A percentile compares a stretch with the other conserved stretches of the same genome.
Conservation (phyloP, 2,888 invertebrate species). For the Toxonevra muliebris region DNA sequence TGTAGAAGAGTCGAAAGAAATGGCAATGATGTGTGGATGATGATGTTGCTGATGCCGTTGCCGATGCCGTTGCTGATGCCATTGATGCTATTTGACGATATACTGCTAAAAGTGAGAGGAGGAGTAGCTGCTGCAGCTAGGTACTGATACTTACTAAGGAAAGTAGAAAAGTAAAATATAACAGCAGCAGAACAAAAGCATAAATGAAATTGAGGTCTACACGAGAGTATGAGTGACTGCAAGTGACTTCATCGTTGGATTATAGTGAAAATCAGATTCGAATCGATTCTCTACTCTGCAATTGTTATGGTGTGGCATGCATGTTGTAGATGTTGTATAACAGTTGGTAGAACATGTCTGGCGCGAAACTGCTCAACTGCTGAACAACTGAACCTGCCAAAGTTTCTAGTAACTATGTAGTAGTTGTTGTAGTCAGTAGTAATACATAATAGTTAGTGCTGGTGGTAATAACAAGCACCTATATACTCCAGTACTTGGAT, state of each 20-base stretch:
- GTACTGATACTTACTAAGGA: constrained; percentile 16
- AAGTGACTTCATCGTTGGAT: too few relatives aligned
- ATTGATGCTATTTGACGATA: background rate
- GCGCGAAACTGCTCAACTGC: constrained; percentile 28
- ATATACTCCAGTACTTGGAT: background rate
- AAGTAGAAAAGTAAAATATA: too few relatives aligned
- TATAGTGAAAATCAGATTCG: too few relatives aligned
- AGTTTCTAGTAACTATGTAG: too few relatives aligned
- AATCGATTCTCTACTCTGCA: too few relatives aligned
- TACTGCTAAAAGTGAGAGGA: background rate
- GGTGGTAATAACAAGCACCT: constrained; percentile 13
- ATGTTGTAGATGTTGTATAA: constrained; percentile 37
- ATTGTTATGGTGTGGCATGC: constrained; percentile 30
- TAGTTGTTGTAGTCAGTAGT: background rate
- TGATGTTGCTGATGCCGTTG: constrained; percentile 16
- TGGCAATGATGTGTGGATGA: constrained; percentile 22
- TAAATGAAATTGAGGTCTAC: too few relatives aligned
- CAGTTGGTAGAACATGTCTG: constrained; percentile 39
- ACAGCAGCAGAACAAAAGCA: too few relatives aligned
- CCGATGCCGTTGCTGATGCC: background rate
- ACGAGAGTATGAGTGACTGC: too few relatives aligned
- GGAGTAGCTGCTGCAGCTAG: constrained; percentile 16
- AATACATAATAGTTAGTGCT: background rate
- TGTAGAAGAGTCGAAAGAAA: constrained; percentile 17
- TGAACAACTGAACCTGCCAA: background rate